These are phyloP conservation scores for Adelosebastes latens DNA, from an alignment of 2,797 vertebrate species.

Conservation along the genomic window DNA sequence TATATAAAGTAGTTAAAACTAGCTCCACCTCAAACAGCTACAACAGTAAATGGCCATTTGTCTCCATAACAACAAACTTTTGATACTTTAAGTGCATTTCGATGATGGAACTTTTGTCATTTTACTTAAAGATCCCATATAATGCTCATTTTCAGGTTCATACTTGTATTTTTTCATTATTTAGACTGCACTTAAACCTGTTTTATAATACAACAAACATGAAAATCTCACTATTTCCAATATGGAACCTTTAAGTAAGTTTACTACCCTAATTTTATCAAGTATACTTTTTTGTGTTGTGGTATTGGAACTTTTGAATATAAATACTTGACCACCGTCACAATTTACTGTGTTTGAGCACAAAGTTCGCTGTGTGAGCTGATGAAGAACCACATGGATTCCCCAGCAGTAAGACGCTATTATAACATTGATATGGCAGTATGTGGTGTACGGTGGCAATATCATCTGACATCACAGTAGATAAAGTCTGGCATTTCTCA, in stretches of 20 bases:
- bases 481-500: constrained; percentile 58
- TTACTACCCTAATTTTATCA: too few relatives aligned
- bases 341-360: background rate
- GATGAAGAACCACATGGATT: background rate
- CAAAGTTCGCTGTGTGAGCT: background rate
- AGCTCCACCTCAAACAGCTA: background rate
- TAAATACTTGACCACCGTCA: background rate
- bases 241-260: too few relatives aligned
- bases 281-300: too few relatives aligned
- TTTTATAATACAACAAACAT: too few relatives aligned
- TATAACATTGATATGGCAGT: constrained; percentile 8
- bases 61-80: background rate
- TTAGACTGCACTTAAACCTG: too few relatives aligned
- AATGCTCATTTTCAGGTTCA: too few relatives aligned
- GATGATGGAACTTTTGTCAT: background rate
- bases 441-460: constrained; percentile 22
- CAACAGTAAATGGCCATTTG: background rate
- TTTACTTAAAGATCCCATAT: background rate
- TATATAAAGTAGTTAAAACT: background rate
- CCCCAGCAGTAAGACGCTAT: constrained; percentile 13
- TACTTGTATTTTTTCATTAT: background rate
- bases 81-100: background rate
- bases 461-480: constrained; percentile 53
- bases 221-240: too few relatives aligned
- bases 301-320: too few relatives aligned